These are phyloP conservation scores for Gymnosoma rotundatum DNA, from an alignment of 2,888 invertebrate species.

Conservation along the genomic window DNA sequence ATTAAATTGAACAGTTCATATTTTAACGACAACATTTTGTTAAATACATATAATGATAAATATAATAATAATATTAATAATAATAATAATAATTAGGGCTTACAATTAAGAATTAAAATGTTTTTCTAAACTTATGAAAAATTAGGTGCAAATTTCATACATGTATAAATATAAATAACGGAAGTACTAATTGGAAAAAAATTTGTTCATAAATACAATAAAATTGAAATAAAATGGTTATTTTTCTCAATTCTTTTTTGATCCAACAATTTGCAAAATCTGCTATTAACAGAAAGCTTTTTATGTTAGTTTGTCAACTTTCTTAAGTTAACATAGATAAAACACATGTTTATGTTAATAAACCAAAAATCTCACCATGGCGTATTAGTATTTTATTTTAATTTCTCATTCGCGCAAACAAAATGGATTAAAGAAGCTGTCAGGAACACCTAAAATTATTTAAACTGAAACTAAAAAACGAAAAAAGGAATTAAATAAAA, in stretches of 20 bases:
- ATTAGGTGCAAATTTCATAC: too few species aligned
- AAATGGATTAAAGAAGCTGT: conserved; percentile 53
- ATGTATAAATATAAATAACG: too few species aligned
- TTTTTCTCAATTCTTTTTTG: too few species aligned
- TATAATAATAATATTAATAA: too few species aligned
- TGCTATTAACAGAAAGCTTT: conserved; percentile 15
- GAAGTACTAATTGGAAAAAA: too few species aligned
- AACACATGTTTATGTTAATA: conserved; percentile 47
- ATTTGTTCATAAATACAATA: too few species aligned
- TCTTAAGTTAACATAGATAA: conserved; percentile 38
- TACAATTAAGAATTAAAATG: too few species aligned
- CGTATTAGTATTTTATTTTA: conserved; percentile 54
- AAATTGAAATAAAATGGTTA: background rate
- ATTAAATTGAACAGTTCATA: too few species aligned
- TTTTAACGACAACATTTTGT: too few species aligned
- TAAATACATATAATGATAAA: too few species aligned
- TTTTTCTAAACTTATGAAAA: too few species aligned
- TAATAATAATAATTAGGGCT: too few species aligned
- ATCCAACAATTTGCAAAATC: background rate
- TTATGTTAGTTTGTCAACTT: background rate
- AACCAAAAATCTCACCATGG: conserved; percentile 29
- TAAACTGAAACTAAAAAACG: conserved; percentile 5
- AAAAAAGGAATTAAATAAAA: background rate
- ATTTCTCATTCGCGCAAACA: conserved; percentile 36
- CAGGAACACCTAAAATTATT: conserved; percentile 42